Conservation (phyloP, 2,113 vertebrate species). For the Struthio camelus region DNA sequence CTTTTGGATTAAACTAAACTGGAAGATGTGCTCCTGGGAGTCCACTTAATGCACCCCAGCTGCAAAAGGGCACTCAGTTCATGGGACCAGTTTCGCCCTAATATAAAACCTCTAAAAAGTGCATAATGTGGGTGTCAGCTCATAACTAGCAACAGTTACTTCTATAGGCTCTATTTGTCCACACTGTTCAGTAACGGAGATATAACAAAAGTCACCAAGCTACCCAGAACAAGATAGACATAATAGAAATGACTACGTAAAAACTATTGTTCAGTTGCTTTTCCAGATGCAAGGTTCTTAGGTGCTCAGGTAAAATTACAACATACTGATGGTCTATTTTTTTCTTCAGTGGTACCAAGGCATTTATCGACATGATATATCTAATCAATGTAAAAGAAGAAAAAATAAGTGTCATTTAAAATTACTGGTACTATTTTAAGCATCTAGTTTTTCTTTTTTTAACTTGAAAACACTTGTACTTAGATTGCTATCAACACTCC, state of each 20-base stretch:
- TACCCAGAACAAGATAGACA: not conserved
- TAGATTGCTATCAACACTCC: not conserved
- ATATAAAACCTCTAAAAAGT: not conserved
- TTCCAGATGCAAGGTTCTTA: not conserved
- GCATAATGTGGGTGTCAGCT: not conserved
- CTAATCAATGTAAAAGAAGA: not conserved
- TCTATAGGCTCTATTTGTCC: not conserved
- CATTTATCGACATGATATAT: slow-evolving; percentile 17
- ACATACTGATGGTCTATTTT: not conserved
- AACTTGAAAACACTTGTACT: not conserved
- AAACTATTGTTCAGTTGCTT: not conserved
- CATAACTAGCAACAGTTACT: not conserved
- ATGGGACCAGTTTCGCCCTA: not conserved
- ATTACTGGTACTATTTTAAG: not conserved
- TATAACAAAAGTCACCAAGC: not conserved
- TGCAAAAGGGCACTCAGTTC: not conserved
- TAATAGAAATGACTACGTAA: not conserved
- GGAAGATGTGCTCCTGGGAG: not conserved
- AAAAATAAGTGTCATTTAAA: not conserved
- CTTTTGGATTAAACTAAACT: slow-evolving; percentile 10
- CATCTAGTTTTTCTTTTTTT: not conserved
- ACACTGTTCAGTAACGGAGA: not conserved
- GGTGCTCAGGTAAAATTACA: not conserved
- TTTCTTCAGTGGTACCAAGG: not conserved
- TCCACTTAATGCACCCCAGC: not conserved